Base-by-base conservation (phyloP, 2,797 vertebrate species). In the Notolepis coatsorum region DNA sequence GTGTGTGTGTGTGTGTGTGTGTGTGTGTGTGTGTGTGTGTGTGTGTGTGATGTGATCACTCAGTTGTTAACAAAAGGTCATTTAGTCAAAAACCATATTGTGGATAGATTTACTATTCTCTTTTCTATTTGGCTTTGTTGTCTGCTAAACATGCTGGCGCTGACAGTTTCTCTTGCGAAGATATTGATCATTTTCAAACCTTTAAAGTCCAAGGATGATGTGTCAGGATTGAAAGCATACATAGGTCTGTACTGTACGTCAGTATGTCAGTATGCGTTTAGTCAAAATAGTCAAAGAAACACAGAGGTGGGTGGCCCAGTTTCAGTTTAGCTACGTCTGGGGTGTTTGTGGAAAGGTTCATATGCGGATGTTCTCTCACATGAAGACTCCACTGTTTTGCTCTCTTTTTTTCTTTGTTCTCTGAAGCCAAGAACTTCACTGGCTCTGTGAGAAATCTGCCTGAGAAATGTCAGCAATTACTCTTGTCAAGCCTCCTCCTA, bases 381-480 rank as follows among this genome's bases (percentile, higher is more conserved):
- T n/a, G 10, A 15, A 51, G 56, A 67, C 66, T 69, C 39, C 9
- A 3, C 65, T 58, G 43, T 59, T 35, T 46, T 75, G 7, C 43
- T 23, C 24, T 25, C 21, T 13, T 24, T 46, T 46, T 20, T 24
- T 12, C 13, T 12, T 24, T 46, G 12, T 46, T 15, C 23, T 12
- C 45, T 28, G 39, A 63, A 57, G 65, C 63, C 30, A 7, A 50
- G 51, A 68, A 61, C 67, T 71, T 74, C 15, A 45, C 71, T n/a
- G 51, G 61, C 72, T 68, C 53, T 64, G 51, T 27, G 45, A 75
- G 71, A 84, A 84, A 86, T 84, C 72, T 80, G 64, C 75, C 68
- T 65, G 72, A 80, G 79, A 88, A 85, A 87, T 87, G 85, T 86
- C 84, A 88, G 81, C 88, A 81, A 82, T 89, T 88, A 85, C 80